A percentile compares a stretch with the other conserved stretches of the same genome.
Evolutionary conservation across 2,888 invertebrate genomes (phyloP).

Genomic region (Dolichopus griseipennis): DNA sequence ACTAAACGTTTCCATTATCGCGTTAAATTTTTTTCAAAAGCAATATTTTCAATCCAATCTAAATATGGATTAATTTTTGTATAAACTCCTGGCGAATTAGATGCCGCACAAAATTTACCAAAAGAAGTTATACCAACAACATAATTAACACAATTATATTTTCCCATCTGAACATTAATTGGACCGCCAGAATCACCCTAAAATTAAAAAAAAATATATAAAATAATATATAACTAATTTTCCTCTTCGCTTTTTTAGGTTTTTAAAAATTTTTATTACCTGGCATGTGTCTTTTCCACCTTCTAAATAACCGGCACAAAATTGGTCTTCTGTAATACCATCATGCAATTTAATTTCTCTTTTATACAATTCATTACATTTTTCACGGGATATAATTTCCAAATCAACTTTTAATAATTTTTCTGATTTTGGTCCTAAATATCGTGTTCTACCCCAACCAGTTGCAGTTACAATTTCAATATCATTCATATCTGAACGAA

Average conservation of each 20-base stretch:
- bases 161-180: slow-evolving; percentile 33
- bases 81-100: slow-evolving; percentile 39
- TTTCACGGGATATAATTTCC: slow-evolving; percentile 31
- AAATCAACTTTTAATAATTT: slow-evolving; percentile 40
- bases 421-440: slow-evolving; percentile 36
- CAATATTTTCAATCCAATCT: slow-evolving; percentile 40
- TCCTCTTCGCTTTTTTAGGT: no score
- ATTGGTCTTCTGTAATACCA: slow-evolving; percentile 40
- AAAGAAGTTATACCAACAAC: slow-evolving; percentile 41
- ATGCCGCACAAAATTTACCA: slow-evolving; percentile 39
- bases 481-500: slow-evolving; percentile 26
- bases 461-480: slow-evolving; percentile 32
- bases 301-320: slow-evolving; percentile 42
- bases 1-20: slow-evolving; percentile 11
- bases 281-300: slow-evolving; percentile 43
- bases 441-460: slow-evolving; percentile 41
- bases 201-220: background rate
- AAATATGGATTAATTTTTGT: slow-evolving; percentile 37
- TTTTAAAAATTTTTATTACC: slow-evolving; percentile 23
- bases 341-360: slow-evolving; percentile 34
- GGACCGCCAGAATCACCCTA: slow-evolving; percentile 40
- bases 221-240: no score
- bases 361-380: slow-evolving; percentile 33
- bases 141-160: slow-evolving; percentile 38
- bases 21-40: slow-evolving; percentile 24